Evolutionary conservation across 1,140 invertebrate genomes (phyloP).

Genomic region (Sinonovacula constricta): DNA sequence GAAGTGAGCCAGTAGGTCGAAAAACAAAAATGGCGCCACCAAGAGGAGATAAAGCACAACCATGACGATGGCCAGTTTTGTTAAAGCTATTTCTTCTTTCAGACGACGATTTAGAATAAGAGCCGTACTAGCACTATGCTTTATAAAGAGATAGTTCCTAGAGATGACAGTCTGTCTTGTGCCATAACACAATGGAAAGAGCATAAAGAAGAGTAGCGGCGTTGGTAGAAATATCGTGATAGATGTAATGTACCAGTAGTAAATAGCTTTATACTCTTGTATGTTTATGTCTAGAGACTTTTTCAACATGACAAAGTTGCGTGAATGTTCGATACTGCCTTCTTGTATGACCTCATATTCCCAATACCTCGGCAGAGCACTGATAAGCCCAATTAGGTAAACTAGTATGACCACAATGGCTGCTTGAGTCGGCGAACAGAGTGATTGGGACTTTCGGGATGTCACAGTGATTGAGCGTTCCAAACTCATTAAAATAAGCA

Average conservation of each 20-base stretch:
- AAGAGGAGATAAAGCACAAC: conserved; percentile 70
- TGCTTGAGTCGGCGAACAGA: conserved; percentile 69
- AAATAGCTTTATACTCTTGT: conserved; percentile 69
- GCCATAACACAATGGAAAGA: conserved; percentile 58
- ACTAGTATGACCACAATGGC: conserved; percentile 69
- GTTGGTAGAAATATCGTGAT: conserved; percentile 72
- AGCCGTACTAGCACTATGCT: conserved; percentile 63
- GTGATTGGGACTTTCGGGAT: conserved; percentile 58
- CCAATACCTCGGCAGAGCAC: conserved; percentile 75
- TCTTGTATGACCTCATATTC: conserved; percentile 60
- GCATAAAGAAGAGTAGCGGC: conserved; percentile 63
- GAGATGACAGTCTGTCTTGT: conserved; percentile 57
- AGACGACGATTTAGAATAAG: conserved; percentile 66
- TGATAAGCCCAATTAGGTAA: conserved; percentile 70
- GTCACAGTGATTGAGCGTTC: conserved; percentile 70
- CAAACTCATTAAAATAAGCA: conserved; percentile 71
- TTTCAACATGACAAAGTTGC: conserved; percentile 50
- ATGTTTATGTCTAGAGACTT: conserved; percentile 63
- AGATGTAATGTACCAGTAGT: conserved; percentile 75
- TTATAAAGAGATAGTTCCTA: conserved; percentile 60
- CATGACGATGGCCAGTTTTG: conserved; percentile 66
- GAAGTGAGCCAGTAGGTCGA: conserved; percentile 64
- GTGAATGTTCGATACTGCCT: conserved; percentile 28
- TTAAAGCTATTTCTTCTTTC: conserved; percentile 68
- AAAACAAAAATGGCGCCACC: conserved; percentile 61